phyloP scores from a whole-genome alignment of 2,113 vertebrate genomes.

The Bothrops jararaca region DNA sequence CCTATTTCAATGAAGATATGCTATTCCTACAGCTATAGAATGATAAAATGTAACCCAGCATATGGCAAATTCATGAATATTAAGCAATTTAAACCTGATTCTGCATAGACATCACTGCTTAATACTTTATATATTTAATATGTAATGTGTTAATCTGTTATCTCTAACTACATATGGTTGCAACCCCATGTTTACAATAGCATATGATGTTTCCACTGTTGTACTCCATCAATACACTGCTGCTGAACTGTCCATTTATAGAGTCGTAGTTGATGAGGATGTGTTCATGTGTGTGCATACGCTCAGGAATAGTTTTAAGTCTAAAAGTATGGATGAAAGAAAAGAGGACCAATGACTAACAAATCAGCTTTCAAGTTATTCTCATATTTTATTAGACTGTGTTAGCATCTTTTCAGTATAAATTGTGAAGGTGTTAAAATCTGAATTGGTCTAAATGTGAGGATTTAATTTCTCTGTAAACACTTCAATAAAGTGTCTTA shows the following conservation, averaged over 20 bases:
- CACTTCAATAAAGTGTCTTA: neutral
- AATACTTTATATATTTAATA: neutral
- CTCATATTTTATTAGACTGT: neutral
- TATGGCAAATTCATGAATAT: neutral
- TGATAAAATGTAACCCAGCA: neutral
- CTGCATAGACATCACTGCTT: neutral
- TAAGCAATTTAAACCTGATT: neutral
- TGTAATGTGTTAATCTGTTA: neutral
- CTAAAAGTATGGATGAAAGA: neutral
- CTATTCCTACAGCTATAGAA: neutral
- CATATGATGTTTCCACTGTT: neutral
- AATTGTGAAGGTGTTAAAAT: neutral
- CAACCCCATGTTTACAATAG: neutral
- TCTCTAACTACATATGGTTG: neutral
- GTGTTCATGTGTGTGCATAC: neutral
- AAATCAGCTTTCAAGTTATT: neutral
- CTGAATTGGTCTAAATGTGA: neutral
- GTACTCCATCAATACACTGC: neutral
- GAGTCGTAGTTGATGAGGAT: neutral
- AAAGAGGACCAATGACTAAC: neutral
- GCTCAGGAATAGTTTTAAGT: neutral
- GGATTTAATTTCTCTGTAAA: neutral
- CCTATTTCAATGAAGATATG: neutral
- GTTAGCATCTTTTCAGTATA: neutral
- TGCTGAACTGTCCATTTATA: neutral